Evolutionary conservation across 1,140 invertebrate species (phyloP), one percentile per base, ranked within the genome.

Genomic region (Choristoneura fumiferana): DNA sequence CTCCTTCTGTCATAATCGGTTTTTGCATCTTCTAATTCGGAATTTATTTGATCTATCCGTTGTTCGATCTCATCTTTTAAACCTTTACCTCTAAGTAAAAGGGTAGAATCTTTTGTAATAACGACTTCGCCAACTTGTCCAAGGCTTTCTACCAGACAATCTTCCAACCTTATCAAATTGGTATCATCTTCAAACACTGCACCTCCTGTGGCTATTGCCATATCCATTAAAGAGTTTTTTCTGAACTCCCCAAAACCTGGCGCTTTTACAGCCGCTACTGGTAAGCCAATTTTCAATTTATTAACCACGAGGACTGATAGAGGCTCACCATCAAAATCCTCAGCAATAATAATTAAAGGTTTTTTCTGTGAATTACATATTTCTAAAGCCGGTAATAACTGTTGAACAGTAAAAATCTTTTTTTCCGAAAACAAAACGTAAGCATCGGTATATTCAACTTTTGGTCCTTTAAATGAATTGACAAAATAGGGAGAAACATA

Each of bases 201-300:
- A 39, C 96, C 98, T 57, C 98, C 98, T 5, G 97, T 97, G n/a
- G 97, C 92, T 74, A 98, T 95, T 4, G 98, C 98, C 94, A 99
- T 98, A 79, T 99, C 98, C 69, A 95, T 93, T 0, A 99, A 88
- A 0, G 96, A 98, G 18, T 96, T 95, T 90, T 99, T 99, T 33
- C 98, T 93, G 72, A 99, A 99, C 76, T 99, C 98, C 54, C 98
- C 98, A 89, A 99, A 99, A 6, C 98, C 98, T 57, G 98, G 98
- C 1, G 98, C 98, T 87, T 99, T 99, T 0, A 99, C 98, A 55
- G 98, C 98, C 60, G 95, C 97, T 13, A 99, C 96, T 91, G 96
- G 96, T 8, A 99, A 92, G 2, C 97, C 97, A 68, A 98, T 98
- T 85, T 99, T 98, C 40, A 99, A 89, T 71, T 93, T 91, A 77